Evolutionary conservation across 1,140 invertebrate genomes (phyloP), one percentile per base, ranked within the genome.

Genomic region (Camponotus floridanus): DNA sequence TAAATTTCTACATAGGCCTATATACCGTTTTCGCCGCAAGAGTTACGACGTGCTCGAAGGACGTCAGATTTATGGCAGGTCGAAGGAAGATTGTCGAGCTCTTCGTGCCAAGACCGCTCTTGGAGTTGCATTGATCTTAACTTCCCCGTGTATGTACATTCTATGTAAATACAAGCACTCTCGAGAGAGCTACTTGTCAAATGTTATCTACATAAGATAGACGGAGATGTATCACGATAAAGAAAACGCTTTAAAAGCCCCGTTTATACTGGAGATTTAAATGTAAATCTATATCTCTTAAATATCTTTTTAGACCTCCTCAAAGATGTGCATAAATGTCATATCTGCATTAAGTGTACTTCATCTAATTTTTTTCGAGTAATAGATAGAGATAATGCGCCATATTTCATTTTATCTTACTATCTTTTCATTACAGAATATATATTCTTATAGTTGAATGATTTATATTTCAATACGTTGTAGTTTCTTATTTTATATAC

Each of bases 111-210:
- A 74, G 68, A 83, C 48, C 39, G 33, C 21, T 74, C 33, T 83
- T 18, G 26, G 26, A 73, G 51, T 83, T 73, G 55, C 79, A 62
- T 83, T 74, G 79, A 83, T 83, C 79, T 83, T 83, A 61, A 83
- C 79, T 83, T 83, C 7, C 7, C 31, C 8, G n/a, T 51, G 48
- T 21, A 36, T 73, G 21, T 51, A 57, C 48, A 33, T 57, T 71
- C 15, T 51, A 68, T 42, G 68, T 48, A 48, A 74, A 61, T 61
- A 45, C 36, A n/a, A 33, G 65, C 76, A 42, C 7, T 9, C 18
- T 42, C 78, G 51, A 45, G 48, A 51, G 48, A 51, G 36, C 26
- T 59, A 61, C 79, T 61, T 73, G 67, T 73, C 55, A 70, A 83
- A 61, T 68, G 51, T 61, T 61, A 45, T 48, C 39, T 45, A 13